Percentiles rank a stretch among this genome's conserved stretches.
Conservation (phyloP, 1,140 invertebrate species). For the Nebria ingens region DNA sequence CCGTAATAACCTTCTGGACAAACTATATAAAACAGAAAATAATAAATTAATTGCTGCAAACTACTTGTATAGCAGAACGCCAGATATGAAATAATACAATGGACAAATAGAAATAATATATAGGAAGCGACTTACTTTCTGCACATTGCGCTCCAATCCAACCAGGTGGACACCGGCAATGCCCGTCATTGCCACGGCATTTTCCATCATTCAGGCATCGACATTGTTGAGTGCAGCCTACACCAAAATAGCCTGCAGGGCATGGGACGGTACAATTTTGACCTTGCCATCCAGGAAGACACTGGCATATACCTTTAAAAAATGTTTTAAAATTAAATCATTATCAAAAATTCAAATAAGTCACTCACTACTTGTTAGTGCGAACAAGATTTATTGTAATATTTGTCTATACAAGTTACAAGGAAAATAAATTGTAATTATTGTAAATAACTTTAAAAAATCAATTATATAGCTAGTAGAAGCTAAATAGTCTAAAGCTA, state of each 20-base stretch:
- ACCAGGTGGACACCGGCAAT: constrained; percentile 67
- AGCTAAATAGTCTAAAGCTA: no score
- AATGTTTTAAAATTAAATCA: neutral
- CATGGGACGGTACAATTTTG: constrained; percentile 69
- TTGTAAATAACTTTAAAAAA: no score
- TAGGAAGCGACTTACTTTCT: constrained; percentile 47
- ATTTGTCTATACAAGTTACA: constrained; percentile 8
- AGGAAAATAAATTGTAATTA: no score
- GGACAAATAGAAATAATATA: neutral
- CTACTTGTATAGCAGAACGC: constrained; percentile 1
- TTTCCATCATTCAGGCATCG: constrained; percentile 69
- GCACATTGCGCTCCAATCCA: constrained; percentile 71
- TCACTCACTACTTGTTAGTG: neutral
- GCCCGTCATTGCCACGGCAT: constrained; percentile 71
- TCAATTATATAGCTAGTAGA: no score
- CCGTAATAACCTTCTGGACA: constrained; percentile 86
- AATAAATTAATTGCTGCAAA: constrained; percentile 13
- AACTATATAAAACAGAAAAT: constrained; percentile 46
- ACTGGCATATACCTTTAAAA: constrained; percentile 62
- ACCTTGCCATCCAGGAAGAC: constrained; percentile 76
- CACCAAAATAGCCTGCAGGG: constrained; percentile 69
- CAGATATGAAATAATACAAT: neutral
- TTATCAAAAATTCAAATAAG: no score
- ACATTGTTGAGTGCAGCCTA: constrained; percentile 75
- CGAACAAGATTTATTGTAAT: neutral